A percentile compares a stretch with the other conserved stretches of the same genome.
These are phyloP conservation scores for Platyrinchus mystaceus DNA, from an alignment of 2,797 vertebrate species.

Conservation along the genomic window DNA sequence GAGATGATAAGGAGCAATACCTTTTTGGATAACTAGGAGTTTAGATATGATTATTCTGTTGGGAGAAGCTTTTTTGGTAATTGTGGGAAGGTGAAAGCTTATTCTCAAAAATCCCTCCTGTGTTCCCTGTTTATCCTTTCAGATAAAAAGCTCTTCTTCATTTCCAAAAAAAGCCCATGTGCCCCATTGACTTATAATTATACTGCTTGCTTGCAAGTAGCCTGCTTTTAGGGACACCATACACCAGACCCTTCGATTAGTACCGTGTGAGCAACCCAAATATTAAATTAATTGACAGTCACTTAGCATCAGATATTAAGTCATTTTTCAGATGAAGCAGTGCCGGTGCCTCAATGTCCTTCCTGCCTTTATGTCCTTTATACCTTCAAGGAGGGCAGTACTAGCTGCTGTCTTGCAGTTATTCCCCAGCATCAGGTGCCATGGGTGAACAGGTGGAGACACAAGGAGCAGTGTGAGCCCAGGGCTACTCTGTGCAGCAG, in stretches of 20 bases:
- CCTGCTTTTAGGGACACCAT: neutral
- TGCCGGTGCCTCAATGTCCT: neutral
- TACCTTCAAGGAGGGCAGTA: neutral
- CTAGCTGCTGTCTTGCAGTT: neutral
- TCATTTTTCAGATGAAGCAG: neutral
- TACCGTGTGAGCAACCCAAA: neutral
- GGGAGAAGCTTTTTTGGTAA: neutral
- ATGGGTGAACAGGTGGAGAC: neutral
- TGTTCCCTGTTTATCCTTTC: neutral
- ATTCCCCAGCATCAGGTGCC: neutral
- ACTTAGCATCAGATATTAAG: neutral
- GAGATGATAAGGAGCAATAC: neutral
- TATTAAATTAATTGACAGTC: neutral
- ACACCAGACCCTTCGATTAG: neutral
- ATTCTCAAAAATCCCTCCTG: neutral
- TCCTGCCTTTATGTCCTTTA: neutral
- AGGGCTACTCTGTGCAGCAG: neutral
- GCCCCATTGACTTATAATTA: neutral
- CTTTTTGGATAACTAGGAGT: neutral
- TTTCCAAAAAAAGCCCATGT: neutral
- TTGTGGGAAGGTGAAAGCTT: neutral
- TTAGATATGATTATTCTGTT: neutral
- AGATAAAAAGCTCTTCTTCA: neutral
- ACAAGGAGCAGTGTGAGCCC: neutral
- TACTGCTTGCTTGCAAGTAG: neutral